Evolutionary conservation across 2,113 vertebrate species (phyloP).

Genomic region (Megaceryle torquata): DNA sequence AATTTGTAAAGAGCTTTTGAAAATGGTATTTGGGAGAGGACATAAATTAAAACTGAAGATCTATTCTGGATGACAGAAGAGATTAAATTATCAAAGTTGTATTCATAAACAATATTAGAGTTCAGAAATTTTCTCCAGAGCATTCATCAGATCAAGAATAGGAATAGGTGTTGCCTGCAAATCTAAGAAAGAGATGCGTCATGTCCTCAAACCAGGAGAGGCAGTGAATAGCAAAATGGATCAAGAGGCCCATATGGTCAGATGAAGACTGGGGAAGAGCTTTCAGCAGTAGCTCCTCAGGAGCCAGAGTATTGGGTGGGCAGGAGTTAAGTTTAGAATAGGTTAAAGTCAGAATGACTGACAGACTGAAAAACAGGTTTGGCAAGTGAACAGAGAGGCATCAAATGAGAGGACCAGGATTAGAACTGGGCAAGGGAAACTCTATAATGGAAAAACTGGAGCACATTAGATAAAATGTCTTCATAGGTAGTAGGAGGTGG

Average conservation of each 20-base stretch:
- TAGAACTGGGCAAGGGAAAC: not conserved
- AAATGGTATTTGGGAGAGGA: not conserved
- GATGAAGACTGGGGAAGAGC: not conserved
- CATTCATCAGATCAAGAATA: not conserved
- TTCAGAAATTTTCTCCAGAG: not conserved
- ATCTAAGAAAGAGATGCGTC: not conserved
- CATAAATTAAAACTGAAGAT: not conserved
- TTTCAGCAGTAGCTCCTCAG: not conserved
- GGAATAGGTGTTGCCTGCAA: fast-evolving
- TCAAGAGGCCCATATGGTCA: not conserved
- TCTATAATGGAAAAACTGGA: not conserved
- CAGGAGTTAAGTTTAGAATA: not conserved
- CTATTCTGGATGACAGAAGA: not conserved
- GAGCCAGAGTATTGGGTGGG: not conserved
- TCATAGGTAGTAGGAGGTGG: not conserved
- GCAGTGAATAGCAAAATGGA: not conserved
- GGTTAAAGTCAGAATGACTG: not conserved
- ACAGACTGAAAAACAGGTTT: conserved; percentile 12
- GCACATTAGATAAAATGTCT: not conserved
- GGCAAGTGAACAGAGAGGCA: not conserved
- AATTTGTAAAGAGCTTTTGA: not conserved
- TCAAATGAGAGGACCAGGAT: not conserved
- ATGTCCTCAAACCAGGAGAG: not conserved
- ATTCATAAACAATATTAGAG: not conserved
- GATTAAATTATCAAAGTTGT: not conserved